Base-by-base conservation (phyloP, 2,888 invertebrate genomes). In the Chrysolina oricalcia region DNA sequence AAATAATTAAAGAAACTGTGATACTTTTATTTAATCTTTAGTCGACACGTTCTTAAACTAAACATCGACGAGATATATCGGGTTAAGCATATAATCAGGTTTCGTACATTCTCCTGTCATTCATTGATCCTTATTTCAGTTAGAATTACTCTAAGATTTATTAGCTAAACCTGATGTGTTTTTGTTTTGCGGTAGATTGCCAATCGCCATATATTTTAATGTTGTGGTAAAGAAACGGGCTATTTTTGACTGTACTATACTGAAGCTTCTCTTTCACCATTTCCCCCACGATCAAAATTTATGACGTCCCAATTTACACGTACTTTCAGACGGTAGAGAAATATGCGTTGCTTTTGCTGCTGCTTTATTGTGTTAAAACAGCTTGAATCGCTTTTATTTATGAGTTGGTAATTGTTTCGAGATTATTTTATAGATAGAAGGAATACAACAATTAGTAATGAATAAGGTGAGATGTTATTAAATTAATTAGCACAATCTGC, bases 281-380 rank as follows among this genome's bases (percentile, higher is more conserved):
- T 70, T 43, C 35, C 19, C 63, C 35, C 17, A 21, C 71, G 70
- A 56, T 67, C 50, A 63, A 62, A 74, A 74, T 74, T 74, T 74
- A 74, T 67, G 70, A 74, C 74, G 74, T 71, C 53, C 74, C 74
- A 74, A 74, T 74, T 74, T 74, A 71, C 70, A 74, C 74, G 71
- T 74, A 71, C 74, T 74, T 71, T 67, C 66, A 71, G 71, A 70
- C 62, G 62, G 65, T 67, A 67, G 67, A 71, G 63, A 70, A 74
- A 70, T 66, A 66, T 70, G 62, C 67, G 62, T 74, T 66, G 65
- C 70, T 62, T 74, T 59, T 23, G 59, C n/a, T 59, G 27, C 35
- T 59, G 19, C 15, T 15, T 59, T 71, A 67, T 71, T 9, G 59
- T 56, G 63, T 65, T 73, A 73, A 69, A 68, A 69, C 46, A 46